These are phyloP conservation scores for Nothoprocta pentlandii DNA, from an alignment of 2,113 vertebrate species.

Conservation along the genomic window DNA sequence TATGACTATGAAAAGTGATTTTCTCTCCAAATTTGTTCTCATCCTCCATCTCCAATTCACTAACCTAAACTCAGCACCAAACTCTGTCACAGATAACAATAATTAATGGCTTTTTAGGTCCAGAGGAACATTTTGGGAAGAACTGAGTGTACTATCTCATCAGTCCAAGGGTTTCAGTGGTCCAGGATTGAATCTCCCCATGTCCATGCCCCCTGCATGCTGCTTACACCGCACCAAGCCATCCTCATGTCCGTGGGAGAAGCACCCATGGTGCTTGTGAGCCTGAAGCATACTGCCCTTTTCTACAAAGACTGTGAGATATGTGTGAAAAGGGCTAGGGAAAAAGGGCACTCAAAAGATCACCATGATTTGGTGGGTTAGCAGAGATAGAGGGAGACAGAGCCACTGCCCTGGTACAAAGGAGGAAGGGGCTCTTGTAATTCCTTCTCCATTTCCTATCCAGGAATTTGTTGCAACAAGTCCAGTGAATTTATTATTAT, in stretches of 20 bases:
- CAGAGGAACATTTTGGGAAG: neutral
- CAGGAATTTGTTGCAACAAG: neutral
- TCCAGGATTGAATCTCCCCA: neutral
- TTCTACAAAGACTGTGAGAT: neutral
- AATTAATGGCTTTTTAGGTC: constrained; percentile 22
- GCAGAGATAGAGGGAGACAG: neutral
- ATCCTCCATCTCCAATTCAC: neutral
- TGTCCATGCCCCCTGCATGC: fast-evolving
- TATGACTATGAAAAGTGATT: neutral
- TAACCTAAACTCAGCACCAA: constrained; percentile 47
- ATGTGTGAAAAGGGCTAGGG: neutral
- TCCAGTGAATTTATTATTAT: neutral
- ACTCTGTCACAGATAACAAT: constrained; percentile 4
- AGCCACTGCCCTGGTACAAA: neutral
- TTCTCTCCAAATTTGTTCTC: neutral
- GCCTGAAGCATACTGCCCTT: neutral
- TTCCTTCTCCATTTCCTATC: neutral
- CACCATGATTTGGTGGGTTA: neutral
- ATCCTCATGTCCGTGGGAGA: neutral
- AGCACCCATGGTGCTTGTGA: fast-evolving
- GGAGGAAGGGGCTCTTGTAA: neutral
- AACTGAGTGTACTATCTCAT: neutral
- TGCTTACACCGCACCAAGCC: neutral
- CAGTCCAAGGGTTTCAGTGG: neutral
- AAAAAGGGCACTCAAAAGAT: neutral